Evolutionary conservation across 2,113 vertebrate species (phyloP).

Genomic region (Microcebus lehilahytsara): DNA sequence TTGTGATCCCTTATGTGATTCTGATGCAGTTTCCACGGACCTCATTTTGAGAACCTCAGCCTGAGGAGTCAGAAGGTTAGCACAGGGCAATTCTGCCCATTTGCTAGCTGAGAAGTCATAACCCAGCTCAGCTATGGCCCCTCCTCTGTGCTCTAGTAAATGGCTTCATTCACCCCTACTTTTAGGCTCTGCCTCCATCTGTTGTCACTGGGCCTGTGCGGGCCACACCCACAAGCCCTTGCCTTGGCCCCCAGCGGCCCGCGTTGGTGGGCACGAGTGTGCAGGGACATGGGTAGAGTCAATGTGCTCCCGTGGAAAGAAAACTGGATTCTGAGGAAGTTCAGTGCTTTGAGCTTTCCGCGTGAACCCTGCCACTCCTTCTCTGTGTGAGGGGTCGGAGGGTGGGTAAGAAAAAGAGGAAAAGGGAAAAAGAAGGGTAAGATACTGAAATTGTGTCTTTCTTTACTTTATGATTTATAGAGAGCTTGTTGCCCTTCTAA

Average conservation of each 20-base stretch:
- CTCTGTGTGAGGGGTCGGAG: not conserved
- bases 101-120: not conserved
- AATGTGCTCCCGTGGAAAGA: not conserved
- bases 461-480: not conserved
- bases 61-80: not conserved
- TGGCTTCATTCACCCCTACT: not conserved
- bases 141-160: not conserved
- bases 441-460: not conserved
- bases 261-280: not conserved
- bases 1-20: not conserved
- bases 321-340: not conserved
- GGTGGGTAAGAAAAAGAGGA: not conserved
- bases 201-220: not conserved
- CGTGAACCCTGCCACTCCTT: not conserved
- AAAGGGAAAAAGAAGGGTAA: not conserved
- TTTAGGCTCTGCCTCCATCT: not conserved
- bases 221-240: accelerated
- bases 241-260: not conserved
- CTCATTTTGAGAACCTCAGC: not conserved
- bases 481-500: not conserved
- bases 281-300: not conserved
- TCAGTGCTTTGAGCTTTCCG: not conserved
- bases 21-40: not conserved
- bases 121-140: not conserved
- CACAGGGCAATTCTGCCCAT: not conserved